These are phyloP conservation scores for Saiga tatarica DNA, from an alignment of 2,113 vertebrate species.

Conservation along the genomic window DNA sequence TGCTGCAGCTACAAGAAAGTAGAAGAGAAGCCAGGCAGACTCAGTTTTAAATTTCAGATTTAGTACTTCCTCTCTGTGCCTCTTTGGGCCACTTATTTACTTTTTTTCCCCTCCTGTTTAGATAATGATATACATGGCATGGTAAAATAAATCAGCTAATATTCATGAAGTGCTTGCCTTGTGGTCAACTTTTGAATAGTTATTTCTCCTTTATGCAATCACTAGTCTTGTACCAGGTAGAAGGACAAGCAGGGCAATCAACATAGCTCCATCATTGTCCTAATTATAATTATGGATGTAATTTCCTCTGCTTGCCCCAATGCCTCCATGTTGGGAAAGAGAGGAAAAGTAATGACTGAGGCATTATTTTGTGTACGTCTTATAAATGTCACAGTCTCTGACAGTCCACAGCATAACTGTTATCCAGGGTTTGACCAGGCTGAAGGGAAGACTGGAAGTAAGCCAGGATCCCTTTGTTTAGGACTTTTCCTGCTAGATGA, in stretches of 20 bases:
- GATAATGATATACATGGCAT: background rate
- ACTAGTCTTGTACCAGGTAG: background rate
- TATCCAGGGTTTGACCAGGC: background rate
- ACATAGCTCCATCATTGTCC: background rate
- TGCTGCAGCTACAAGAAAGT: background rate
- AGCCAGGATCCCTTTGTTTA: background rate
- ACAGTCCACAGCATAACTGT: background rate
- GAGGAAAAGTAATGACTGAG: background rate
- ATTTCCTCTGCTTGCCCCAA: background rate
- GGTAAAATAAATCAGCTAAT: background rate
- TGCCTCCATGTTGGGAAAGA: background rate
- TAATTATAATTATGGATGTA: background rate
- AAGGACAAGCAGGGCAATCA: background rate
- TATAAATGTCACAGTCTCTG: background rate
- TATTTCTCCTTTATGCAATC: background rate
- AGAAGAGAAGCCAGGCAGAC: background rate
- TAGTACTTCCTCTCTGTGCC: constrained; percentile 9
- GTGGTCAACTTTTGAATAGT: background rate
- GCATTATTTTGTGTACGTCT: background rate
- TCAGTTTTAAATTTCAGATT: constrained; percentile 28
- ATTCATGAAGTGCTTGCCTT: background rate
- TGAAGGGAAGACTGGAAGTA: background rate
- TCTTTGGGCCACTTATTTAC: constrained; percentile 12
- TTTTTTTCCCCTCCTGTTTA: background rate
- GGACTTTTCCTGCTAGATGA: background rate